Base-by-base conservation (phyloP, 2,888 invertebrate genomes). In the Dolomedes plantarius region DNA sequence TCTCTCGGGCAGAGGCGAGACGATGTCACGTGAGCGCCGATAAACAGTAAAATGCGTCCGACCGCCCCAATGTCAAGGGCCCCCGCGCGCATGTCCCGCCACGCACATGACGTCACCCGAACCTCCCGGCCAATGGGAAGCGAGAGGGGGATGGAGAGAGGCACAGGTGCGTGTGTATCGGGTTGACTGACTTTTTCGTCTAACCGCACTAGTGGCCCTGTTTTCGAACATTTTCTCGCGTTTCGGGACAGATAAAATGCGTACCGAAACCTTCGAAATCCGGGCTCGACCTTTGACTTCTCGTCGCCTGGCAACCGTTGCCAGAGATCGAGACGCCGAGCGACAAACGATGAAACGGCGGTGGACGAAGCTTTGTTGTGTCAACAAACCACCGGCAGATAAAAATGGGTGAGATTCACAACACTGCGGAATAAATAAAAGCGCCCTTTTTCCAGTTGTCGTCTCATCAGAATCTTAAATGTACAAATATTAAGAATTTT, bases 151-250 rank as follows among this genome's bases (percentile, higher is more conserved):
- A 72, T 71, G 72, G 64, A n/a, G n/a, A n/a, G 67, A 71, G 41
- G 41, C 74, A 74, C 85, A 80, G 86, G 80, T 69, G 86, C 74
- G 86, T 75, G 77, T 72, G 74, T 36, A 71, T 76, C 75, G 86
- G 86, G 86, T 71, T 80, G 86, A 86, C 71, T 86, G 86, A 86
- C 86, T 86, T 86, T 86, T 79, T 74, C 68, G 79, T 36, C 67
- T 31, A n/a, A 19, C 67, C 67, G 36, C 64, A 74, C 86, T 65
- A 80, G 68, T 86, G 80, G 86, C 86, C 74, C 86, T 86, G 76
- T 86, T 86, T 74, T n/a, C 36, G 11, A 32, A 16, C 46, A n/a
- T 46, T 1, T 3, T 1, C n/a, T 16, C 46, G n/a, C 1, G 28
- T 28, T 1, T 28, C 28, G 28, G 28, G 28, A 28, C 28, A 2